These are phyloP conservation scores for Anoplophora glabripennis DNA, from an alignment of 1,140 invertebrate species.

Conservation along the genomic window DNA sequence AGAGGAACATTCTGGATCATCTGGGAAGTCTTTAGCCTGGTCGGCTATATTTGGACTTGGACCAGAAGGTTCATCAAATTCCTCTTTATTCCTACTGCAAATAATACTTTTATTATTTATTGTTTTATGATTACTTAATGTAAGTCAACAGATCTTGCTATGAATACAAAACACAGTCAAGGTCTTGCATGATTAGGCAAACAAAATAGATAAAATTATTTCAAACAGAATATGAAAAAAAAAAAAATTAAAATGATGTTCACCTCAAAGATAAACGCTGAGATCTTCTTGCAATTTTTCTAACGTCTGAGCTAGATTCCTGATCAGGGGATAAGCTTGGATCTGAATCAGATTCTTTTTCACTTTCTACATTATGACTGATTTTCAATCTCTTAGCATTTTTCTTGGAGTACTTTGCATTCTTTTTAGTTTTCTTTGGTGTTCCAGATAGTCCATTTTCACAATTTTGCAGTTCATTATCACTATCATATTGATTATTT, in stretches of 20 bases:
- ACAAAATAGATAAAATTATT: too few species aligned
- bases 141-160: too few species aligned
- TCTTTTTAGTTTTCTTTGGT: conserved; percentile 25
- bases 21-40: conserved; percentile 7
- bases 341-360: conserved; percentile 31
- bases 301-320: conserved; percentile 3
- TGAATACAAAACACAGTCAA: too few species aligned
- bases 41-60: conserved; percentile 8
- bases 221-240: too few species aligned
- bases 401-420: conserved; percentile 12
- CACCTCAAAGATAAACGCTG: conserved; percentile 28
- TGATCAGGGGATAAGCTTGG: background rate
- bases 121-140: too few species aligned
- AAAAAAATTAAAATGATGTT: background rate
- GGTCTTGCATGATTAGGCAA: too few species aligned
- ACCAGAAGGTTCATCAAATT: background rate
- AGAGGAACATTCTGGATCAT: conserved; percentile 23
- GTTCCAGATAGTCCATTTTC: conserved; percentile 16
- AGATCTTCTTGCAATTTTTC: conserved; percentile 23
- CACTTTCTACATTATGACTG: conserved; percentile 1
- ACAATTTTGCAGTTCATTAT: background rate
- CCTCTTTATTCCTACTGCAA: background rate
- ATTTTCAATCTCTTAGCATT: conserved; percentile 23
- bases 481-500: conserved; percentile 18
- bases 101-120: too few species aligned